Base-by-base conservation (phyloP, 1,140 invertebrate species). In the Lepidotrigona ventralis region DNA sequence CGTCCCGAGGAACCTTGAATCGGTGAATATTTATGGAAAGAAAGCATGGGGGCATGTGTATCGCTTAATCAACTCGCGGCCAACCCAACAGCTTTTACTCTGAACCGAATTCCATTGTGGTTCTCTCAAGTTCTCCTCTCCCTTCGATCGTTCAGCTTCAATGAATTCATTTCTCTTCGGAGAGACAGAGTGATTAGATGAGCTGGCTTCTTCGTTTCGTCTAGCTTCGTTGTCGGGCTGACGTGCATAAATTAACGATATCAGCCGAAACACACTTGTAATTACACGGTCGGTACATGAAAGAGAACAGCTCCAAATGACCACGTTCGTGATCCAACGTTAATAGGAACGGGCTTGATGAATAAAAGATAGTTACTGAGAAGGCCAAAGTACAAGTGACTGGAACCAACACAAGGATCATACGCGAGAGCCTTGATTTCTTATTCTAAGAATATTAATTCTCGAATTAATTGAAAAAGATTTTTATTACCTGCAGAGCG, bases 301-400 rank as follows among this genome's bases (percentile, higher is more conserved):
- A 81, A 68, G 72, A 33, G 33, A 76, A 54, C 79, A 76, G 39
- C 23, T 39, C 60, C 5, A 74, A 81, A 76, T 66, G 80, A 58
- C 73, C 51, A 58, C 53, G 63, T 58, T 81, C 73, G 63, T 76
- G n/a, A 69, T 51, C 23, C 72, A 58, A 76, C 72, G 72, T 68
- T 76, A 81, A 56, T 76, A 81, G 53, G 60, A 63, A 56, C 53
- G n/a, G 60, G 8, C 29, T 56, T 76, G 68, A 81, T 81, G 79
- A 81, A 81, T 81, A 81, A 81, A 81, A 81, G 79, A 81, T 81
- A 68, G 72, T 68, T 81, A 68, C 79, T 19, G 4, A 14, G 79
- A 81, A 81, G 63, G 51, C 79, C 46, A 54, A 56, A 56, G 79
- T 75, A 46, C n/a, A 75, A 81, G 53, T 56, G 46, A 53, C 23